A percentile compares a stretch with the other conserved stretches of the same genome.
These are phyloP conservation scores for Bufo gargarizans DNA, from an alignment of 2,113 vertebrate species.

Conservation along the genomic window DNA sequence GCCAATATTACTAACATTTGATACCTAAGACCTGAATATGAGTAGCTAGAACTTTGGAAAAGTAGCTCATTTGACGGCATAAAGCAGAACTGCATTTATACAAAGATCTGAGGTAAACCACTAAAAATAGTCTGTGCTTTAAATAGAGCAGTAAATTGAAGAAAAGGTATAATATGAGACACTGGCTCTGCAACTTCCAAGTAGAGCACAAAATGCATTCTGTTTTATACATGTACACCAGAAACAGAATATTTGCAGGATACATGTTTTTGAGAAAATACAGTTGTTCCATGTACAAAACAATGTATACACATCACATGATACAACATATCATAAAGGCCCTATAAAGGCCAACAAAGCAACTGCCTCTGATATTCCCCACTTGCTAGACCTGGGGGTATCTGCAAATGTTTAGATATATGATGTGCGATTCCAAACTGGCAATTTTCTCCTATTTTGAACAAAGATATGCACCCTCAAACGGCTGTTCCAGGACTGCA, in stretches of 20 bases:
- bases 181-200: background rate
- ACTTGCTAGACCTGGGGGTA: too few species aligned
- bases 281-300: background rate
- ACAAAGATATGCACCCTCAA: too few species aligned
- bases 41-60: background rate
- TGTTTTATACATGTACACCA: background rate
- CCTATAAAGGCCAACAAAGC: too few species aligned
- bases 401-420: too few species aligned
- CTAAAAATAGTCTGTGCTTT: constrained; percentile 29
- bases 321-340: too few species aligned
- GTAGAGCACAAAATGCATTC: background rate
- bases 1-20: background rate
- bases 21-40: background rate
- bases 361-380: too few species aligned
- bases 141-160: constrained; percentile 3
- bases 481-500: too few species aligned
- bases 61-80: background rate
- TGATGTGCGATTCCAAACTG: too few species aligned
- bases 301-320: too few species aligned
- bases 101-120: constrained; percentile 31
- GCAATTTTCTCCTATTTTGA: too few species aligned
- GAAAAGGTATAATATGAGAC: constrained; percentile 13
- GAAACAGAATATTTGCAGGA: background rate
- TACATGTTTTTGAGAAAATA: background rate
- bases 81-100: background rate